Base-by-base conservation (phyloP, 2,888 invertebrate species). In the Gari tellinella region DNA sequence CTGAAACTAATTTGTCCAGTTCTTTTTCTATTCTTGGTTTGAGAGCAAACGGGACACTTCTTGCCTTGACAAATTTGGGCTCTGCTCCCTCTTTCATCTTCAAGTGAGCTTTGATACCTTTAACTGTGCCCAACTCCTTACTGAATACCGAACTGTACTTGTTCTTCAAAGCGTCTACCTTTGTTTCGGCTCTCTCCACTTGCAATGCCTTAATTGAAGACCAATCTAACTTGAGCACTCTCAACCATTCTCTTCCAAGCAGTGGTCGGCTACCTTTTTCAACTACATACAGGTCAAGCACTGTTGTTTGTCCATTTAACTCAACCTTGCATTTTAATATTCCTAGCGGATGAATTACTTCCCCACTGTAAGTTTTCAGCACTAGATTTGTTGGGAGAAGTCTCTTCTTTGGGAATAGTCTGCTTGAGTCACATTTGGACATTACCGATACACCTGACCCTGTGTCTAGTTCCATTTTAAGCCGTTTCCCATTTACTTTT, bases 381-480 rank as follows among this genome's bases (percentile, higher is more conserved):
- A 19, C 60, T 23, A 72, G 23, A 19, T 17, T 46, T 4, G 70
- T 78, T n/a, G 31, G 31, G 5, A 45, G 31, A 3, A 53, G 23
- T 17, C 26, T 21, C 25, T 56, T 46, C 7, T 53, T 61, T 17
- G 26, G 23, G 38, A 58, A 67, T 1, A 64, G n/a, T 43, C 43
- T 43, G 19, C 38, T 5, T 37, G 40, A 66, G 19, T 72, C 74
- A 2, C 15, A 5, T 43, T 67, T 37, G 15, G 61, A 58, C 0
- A 79, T 77, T 0, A 81, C 73, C 12, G 76, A 73, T 1, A 74
- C 72, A 10, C 72, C 79, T 21, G 79, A 45, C 1, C 79, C 81
- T n/a, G 76, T 81, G 41, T 79, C 80, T 5, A 82, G 31, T 63
- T 82, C 78, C 78, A 75, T 81, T 12, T 55, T 55, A 0, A 70